These are phyloP conservation scores for Pachyuromys duprasi DNA, from an alignment of 2,797 vertebrate species.

Conservation along the genomic window DNA sequence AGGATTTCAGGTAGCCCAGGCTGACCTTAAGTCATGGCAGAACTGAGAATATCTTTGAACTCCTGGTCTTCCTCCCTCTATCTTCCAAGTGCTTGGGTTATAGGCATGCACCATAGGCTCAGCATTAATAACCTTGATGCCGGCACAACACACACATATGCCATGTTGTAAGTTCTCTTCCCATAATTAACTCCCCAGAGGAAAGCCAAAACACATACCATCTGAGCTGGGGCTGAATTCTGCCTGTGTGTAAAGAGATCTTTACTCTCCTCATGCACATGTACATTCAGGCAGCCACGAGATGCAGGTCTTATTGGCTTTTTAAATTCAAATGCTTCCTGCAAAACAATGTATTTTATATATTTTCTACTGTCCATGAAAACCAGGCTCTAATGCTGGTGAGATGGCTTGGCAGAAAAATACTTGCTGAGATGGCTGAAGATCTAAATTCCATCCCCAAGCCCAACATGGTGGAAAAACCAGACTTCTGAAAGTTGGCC, in stretches of 20 bases:
- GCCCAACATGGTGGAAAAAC: background rate
- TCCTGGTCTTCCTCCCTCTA: background rate
- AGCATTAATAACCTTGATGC: background rate
- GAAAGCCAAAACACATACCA: slow-evolving; percentile 83
- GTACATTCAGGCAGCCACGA: slow-evolving; percentile 85
- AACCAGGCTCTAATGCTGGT: background rate
- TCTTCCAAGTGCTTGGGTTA: background rate
- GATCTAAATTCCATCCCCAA: background rate
- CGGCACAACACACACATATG: background rate
- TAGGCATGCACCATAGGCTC: background rate
- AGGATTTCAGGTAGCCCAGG: background rate
- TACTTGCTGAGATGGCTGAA: background rate
- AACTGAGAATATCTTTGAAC: background rate
- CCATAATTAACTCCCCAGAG: background rate
- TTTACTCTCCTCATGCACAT: slow-evolving; percentile 84
- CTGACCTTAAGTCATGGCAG: background rate
- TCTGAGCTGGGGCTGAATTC: slow-evolving; percentile 91
- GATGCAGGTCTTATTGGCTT: slow-evolving; percentile 93
- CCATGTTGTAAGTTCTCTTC: background rate
- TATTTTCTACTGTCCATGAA: slow-evolving; percentile 24
- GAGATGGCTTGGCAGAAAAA: background rate
- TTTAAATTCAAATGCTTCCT: slow-evolving; percentile 97
- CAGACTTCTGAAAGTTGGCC: background rate
- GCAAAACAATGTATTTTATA: slow-evolving; percentile 69
- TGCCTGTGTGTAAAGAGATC: slow-evolving; percentile 89